Conservation (phyloP, 1,140 invertebrate genomes). For the Drosophila pruinosa region DNA sequence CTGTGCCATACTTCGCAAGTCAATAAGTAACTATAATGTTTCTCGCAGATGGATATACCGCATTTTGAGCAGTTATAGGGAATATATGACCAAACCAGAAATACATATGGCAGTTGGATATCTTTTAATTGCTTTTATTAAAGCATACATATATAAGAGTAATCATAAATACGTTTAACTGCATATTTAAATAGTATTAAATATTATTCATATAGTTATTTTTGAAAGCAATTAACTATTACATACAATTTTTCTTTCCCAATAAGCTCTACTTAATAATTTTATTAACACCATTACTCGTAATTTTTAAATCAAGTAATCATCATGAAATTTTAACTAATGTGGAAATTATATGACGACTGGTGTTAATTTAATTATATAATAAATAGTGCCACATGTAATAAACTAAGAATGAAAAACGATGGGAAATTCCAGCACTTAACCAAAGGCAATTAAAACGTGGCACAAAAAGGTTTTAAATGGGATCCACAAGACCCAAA, state of each 20-base stretch:
- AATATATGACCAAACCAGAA: no score
- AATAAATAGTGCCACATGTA: conserved; percentile 1
- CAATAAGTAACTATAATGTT: not conserved
- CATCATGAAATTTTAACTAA: not conserved
- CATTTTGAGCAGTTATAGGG: not conserved
- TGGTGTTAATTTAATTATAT: conserved; percentile 60
- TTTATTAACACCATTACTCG: no score
- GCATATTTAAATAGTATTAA: not conserved
- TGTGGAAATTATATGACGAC: not conserved
- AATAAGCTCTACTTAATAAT: no score
- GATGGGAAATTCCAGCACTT: conserved; percentile 42
- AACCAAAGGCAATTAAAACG: conserved; percentile 39
- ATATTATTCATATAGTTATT: not conserved
- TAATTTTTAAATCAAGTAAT: not conserved
- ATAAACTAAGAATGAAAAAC: not conserved
- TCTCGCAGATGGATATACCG: not conserved
- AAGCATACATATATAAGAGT: not conserved
- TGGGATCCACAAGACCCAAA: conserved; percentile 11
- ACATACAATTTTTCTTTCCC: no score
- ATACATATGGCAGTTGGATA: not conserved
- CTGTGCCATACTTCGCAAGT: not conserved
- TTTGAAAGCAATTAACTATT: not conserved
- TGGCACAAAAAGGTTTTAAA: not conserved
- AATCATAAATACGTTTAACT: not conserved
- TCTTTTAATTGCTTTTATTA: not conserved